These are phyloP conservation scores for Nannospalax galili DNA, from an alignment of 2,113 vertebrate genomes.

Conservation along the genomic window DNA sequence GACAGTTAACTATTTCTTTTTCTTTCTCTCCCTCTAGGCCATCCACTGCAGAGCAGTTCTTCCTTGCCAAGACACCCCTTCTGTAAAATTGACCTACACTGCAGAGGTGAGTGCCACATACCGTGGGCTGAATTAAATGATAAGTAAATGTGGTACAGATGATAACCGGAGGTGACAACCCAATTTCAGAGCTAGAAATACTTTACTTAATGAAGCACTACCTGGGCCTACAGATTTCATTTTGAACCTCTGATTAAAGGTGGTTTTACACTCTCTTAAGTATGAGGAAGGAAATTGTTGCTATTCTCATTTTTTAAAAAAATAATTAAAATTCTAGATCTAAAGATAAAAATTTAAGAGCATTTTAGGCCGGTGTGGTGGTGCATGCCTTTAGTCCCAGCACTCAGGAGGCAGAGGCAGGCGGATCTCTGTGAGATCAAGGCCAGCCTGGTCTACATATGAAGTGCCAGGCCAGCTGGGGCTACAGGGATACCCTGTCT, in stretches of 20 bases:
- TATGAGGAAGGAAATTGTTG: not conserved
- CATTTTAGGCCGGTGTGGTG: too few relatives aligned
- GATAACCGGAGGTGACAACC: not conserved
- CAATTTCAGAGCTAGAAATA: not conserved
- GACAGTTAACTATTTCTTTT: not conserved
- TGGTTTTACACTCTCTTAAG: not conserved
- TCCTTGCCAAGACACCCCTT: slow-evolving; percentile 97
- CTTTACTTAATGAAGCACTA: not conserved
- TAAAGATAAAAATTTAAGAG: slow-evolving; percentile 7
- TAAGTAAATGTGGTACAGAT: not conserved
- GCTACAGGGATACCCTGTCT: too few relatives aligned
- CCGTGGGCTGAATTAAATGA: not conserved
- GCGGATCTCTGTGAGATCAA: too few relatives aligned
- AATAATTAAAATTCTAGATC: slow-evolving; percentile 21
- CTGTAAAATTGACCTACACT: slow-evolving; percentile 95
- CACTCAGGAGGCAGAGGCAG: too few relatives aligned
- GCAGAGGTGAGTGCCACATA: slow-evolving; percentile 90
- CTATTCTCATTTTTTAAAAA: slow-evolving; percentile 34
- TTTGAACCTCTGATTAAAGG: slow-evolving; percentile 8
- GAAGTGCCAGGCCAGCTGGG: too few relatives aligned
- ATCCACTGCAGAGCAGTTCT: slow-evolving; percentile 96
- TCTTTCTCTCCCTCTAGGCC: slow-evolving; percentile 85
- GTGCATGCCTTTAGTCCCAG: too few relatives aligned
- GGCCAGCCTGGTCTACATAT: too few relatives aligned
- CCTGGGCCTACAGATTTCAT: not conserved